Evolutionary conservation across 1,140 invertebrate genomes (phyloP).

Genomic region (Sitophilus oryzae): DNA sequence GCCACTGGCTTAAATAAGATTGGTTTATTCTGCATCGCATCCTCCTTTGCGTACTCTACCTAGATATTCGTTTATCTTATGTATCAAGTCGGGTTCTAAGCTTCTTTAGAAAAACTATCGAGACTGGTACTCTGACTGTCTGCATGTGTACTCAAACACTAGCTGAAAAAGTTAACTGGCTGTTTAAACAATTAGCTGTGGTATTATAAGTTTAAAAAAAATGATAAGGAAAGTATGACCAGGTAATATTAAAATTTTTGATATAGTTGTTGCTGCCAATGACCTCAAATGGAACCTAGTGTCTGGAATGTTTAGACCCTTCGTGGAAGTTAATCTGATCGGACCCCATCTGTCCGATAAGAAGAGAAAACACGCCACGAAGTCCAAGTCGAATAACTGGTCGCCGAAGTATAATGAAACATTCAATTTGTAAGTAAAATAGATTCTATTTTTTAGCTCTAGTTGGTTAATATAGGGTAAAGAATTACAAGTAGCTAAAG

Average conservation of each 20-base stretch:
- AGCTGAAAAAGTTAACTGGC: no score
- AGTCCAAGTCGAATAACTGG: slow-evolving; percentile 98
- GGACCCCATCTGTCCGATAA: slow-evolving; percentile 97
- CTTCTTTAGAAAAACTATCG: no score
- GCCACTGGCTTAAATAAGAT: no score
- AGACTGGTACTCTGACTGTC: no score
- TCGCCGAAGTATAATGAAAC: slow-evolving; percentile 99
- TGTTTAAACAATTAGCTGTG: slow-evolving; percentile 33
- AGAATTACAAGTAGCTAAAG: no score
- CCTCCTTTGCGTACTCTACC: no score
- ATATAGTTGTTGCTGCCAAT: slow-evolving; percentile 93
- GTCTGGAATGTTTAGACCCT: slow-evolving; percentile 94
- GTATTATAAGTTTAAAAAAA: background rate
- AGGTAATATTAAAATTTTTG: slow-evolving; percentile 31
- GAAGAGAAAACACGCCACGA: slow-evolving; percentile 95
- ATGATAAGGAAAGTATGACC: background rate
- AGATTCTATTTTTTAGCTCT: no score
- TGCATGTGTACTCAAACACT: no score
- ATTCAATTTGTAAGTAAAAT: slow-evolving; percentile 91
- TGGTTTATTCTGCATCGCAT: no score
- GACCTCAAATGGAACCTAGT: slow-evolving; percentile 96
- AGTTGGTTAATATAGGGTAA: no score
- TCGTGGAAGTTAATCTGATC: slow-evolving; percentile 97
- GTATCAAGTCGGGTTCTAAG: no score
- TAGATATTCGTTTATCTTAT: no score